Base-by-base conservation (phyloP, 1,140 invertebrate species). In the Drosophila parabipectinata region DNA sequence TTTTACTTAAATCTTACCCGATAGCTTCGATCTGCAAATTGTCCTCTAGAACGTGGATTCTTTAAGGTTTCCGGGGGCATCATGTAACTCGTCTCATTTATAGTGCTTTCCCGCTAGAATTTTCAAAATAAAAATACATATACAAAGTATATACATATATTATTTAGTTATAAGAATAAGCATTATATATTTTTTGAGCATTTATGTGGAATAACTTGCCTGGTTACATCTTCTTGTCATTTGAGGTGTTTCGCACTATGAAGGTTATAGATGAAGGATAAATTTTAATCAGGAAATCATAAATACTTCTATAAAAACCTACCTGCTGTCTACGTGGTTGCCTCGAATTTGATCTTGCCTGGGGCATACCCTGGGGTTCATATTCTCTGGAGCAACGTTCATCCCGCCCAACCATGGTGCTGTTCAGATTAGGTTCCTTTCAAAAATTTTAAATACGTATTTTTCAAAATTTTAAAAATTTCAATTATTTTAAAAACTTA, bases 351-450 rank as follows among this genome's bases (percentile, higher is more conserved):
- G 41, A 44, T 15, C 41, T 37, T 10, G 41, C 2, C 15, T 44
- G 2, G 21, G 54, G 50, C 12, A 61, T 18, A 26, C 5, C 34
- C n/a, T 18, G 9, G 10, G 4, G 39, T 0, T 9, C 10, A 9
- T 34, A 7, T 12, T 8, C 14, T 21, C 10, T 34, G 24, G 41
- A n/a, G 1, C 8, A 4, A 26, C 28, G 0, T 12, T 48, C 28
- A 3, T 39, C 12, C 12, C 48, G 51, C 1, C 18, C 44, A 6
- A 79, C 37, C 44, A 44, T 58, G 5, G 76, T 79, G 56, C 77
- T 79, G 54, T 79, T 79, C 0, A 66, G 18, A 18, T 37, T 26
- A 2, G 77, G 77, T 45, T 69, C 47, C 77, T 79, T 30, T 7
- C 14, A 44, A 8, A 30, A 18, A 53, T 24, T 26, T 14, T 0